phyloP scores from a whole-genome alignment of 2,113 vertebrate genomes.

The Hypanus sabinus region DNA sequence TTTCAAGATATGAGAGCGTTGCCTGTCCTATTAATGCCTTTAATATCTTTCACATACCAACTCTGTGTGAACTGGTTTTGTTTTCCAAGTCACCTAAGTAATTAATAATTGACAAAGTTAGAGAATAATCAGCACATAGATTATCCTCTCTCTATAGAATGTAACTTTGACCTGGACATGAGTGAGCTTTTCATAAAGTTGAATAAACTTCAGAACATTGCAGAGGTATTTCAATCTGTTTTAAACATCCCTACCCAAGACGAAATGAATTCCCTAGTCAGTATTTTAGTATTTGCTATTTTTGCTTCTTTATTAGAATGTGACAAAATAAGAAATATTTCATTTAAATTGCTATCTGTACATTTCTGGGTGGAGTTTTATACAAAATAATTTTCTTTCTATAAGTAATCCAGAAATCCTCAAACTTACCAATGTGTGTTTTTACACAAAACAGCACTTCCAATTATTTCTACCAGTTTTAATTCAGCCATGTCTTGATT shows the following conservation, averaged over 20 bases:
- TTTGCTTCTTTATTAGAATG: background rate
- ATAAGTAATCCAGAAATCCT: conserved; percentile 4
- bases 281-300: background rate
- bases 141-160: background rate
- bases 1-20: background rate
- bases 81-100: background rate
- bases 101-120: background rate
- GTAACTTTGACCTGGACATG: background rate
- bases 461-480: background rate
- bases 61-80: background rate
- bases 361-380: background rate
- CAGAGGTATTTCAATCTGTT: background rate
- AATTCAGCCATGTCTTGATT: background rate
- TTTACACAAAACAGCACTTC: background rate
- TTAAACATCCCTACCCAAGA: background rate
- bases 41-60: background rate
- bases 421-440: background rate
- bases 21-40: background rate
- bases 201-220: background rate
- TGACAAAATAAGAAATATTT: background rate
- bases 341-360: background rate
- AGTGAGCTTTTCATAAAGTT: background rate
- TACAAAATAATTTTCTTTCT: background rate
- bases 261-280: background rate
- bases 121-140: background rate